A percentile compares a stretch with the other conserved stretches of the same genome.
Evolutionary conservation across 1,140 invertebrate species (phyloP).

Genomic region (Hetaerina americana): DNA sequence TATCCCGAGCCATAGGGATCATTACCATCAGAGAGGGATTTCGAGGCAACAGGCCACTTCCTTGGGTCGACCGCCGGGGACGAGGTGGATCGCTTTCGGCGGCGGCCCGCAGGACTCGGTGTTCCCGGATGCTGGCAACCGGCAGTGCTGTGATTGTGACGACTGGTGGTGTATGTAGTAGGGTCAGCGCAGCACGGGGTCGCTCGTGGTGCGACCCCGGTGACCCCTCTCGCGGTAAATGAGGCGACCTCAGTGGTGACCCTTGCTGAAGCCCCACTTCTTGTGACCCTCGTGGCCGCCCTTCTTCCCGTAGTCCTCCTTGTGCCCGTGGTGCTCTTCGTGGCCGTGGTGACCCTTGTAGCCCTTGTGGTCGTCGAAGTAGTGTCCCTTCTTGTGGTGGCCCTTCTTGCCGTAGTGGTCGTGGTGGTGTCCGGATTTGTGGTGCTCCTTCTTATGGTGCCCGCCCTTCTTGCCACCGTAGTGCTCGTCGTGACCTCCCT

Average conservation of each 20-base stretch:
- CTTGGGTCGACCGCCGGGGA: too few species aligned
- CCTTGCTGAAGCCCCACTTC: slow-evolving; percentile 34
- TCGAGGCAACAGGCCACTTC: too few species aligned
- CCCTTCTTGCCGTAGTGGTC: slow-evolving; percentile 61
- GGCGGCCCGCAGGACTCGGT: too few species aligned
- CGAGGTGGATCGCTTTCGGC: too few species aligned
- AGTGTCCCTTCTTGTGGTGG: slow-evolving; percentile 56
- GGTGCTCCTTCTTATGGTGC: slow-evolving; percentile 54
- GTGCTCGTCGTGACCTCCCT: slow-evolving; percentile 52
- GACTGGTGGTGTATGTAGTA: too few species aligned
- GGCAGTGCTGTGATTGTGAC: too few species aligned
- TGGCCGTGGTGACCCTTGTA: slow-evolving; percentile 54
- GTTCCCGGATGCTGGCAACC: too few species aligned
- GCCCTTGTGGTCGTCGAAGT: slow-evolving; percentile 60
- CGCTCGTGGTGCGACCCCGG: too few species aligned
- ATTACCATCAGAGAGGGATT: too few species aligned
- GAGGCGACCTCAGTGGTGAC: slow-evolving; percentile 13
- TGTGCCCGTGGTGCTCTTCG: slow-evolving; percentile 49
- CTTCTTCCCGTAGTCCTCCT: slow-evolving; percentile 51
- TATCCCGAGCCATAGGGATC: too few species aligned
- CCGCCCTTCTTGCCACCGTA: slow-evolving; percentile 53
- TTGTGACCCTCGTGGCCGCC: slow-evolving; percentile 46
- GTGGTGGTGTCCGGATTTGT: slow-evolving; percentile 53
- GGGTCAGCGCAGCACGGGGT: too few species aligned
- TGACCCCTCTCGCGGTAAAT: too few species aligned